Evolutionary conservation across 30 jellyfish, hydroid and myxozoan species (phyloP).

Genomic region (Phacellophora camtschatica): DNA sequence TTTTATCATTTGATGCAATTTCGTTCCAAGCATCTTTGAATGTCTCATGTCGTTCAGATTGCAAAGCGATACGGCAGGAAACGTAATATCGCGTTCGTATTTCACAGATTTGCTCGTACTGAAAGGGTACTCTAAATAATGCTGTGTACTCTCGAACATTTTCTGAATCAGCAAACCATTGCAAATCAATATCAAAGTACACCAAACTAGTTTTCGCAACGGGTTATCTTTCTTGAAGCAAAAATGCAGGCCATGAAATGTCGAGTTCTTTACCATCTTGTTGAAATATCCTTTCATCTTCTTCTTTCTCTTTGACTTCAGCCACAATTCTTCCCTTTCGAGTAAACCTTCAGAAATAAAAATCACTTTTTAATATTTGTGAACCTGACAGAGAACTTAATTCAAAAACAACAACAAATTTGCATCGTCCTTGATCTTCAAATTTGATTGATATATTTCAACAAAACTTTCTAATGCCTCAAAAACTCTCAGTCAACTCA

Average conservation of each 20-base stretch:
- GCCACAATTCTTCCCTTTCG: slow-evolving; percentile 41
- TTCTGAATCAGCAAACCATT: slow-evolving; percentile 63
- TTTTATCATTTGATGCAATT: slow-evolving; percentile 57
- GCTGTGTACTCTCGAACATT: slow-evolving; percentile 82
- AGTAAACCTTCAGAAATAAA: slow-evolving; percentile 19
- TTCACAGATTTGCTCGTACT: slow-evolving; percentile 69
- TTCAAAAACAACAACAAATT: not conserved
- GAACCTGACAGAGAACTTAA: not conserved
- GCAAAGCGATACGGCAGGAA: slow-evolving; percentile 95
- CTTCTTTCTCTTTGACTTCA: slow-evolving; percentile 42
- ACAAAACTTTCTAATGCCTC: too few relatives aligned
- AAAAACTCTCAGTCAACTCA: too few relatives aligned
- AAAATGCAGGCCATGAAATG: slow-evolving; percentile 85
- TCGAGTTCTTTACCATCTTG: slow-evolving; percentile 57
- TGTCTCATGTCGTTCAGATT: slow-evolving; percentile 76
- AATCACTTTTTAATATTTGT: not conserved
- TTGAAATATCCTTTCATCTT: slow-evolving; percentile 46
- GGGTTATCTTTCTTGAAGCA: slow-evolving; percentile 82
- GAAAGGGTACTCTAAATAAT: slow-evolving; percentile 67
- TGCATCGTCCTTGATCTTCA: not conserved
- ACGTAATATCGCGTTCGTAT: slow-evolving; percentile 33
- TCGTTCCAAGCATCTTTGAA: slow-evolving; percentile 75
- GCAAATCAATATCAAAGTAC: slow-evolving; percentile 47
- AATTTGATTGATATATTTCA: too few relatives aligned
- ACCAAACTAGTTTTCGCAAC: slow-evolving; percentile 69